Conservation (phyloP, 2,113 vertebrate genomes). For the Gobiocypris rarus region DNA sequence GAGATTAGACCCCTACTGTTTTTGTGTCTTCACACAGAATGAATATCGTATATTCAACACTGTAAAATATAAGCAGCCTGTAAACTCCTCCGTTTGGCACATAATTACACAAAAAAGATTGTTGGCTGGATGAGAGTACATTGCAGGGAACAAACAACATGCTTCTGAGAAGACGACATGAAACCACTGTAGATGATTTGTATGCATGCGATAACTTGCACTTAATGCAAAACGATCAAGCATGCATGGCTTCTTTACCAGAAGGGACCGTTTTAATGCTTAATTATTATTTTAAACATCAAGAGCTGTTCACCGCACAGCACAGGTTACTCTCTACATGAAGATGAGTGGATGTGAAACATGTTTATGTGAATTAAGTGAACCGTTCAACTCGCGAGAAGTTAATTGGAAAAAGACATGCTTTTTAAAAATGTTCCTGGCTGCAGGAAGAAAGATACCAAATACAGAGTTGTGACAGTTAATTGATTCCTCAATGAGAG, state of each 20-base stretch:
- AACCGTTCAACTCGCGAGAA: neutral
- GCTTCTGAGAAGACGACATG: neutral
- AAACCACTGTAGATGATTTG: neutral
- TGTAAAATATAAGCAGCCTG: conserved; percentile 21
- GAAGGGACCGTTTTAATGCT: conserved; percentile 44
- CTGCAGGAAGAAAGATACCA: neutral
- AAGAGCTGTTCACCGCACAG: neutral
- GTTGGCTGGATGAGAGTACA: neutral
- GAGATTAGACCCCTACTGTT: conserved; percentile 43
- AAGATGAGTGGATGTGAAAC: conserved; percentile 3
- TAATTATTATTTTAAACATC: conserved; percentile 42
- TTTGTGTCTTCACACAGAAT: conserved; percentile 21
- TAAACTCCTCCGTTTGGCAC: conserved; percentile 4
- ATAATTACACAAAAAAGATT: neutral
- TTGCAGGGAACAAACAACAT: neutral
- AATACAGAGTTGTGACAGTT: conserved; percentile 1
- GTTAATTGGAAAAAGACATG: conserved; percentile 21
- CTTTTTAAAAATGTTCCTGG: conserved; percentile 1
- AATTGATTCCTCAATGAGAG: conserved; percentile 27
- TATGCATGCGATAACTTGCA: conserved; percentile 16
- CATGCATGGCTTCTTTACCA: conserved; percentile 16
- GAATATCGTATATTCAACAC: conserved; percentile 8
- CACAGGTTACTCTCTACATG: neutral
- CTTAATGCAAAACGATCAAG: conserved; percentile 20
- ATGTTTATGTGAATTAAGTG: neutral